These are phyloP conservation scores for Ammodramus savannarum DNA, from an alignment of 2,113 vertebrate species.

Conservation along the genomic window DNA sequence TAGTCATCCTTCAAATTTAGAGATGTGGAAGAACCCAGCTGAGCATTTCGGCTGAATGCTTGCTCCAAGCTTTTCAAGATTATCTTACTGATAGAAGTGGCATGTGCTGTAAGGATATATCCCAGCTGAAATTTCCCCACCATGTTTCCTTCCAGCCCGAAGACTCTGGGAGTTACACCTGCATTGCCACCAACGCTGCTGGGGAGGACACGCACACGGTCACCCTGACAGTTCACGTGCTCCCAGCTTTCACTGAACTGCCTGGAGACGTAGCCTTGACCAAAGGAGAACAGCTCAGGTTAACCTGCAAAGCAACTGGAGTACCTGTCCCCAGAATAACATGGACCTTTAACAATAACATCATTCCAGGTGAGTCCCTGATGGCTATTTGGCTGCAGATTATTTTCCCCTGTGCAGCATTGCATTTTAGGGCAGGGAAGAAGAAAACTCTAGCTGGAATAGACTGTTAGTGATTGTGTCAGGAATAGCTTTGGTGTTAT, in stretches of 20 bases:
- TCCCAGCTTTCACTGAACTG: slow-evolving; percentile 86
- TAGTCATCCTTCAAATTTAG: background rate
- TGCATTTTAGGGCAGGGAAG: background rate
- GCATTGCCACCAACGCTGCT: slow-evolving; percentile 81
- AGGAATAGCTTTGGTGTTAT: background rate
- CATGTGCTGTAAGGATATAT: background rate
- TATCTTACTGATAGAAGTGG: accelerated
- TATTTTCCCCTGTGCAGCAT: background rate
- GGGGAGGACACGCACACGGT: slow-evolving; percentile 81
- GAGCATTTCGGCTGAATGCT: background rate
- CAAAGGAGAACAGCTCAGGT: slow-evolving; percentile 85
- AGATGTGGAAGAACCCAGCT: background rate
- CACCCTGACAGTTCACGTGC: slow-evolving; percentile 79
- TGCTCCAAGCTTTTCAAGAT: background rate
- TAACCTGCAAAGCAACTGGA: slow-evolving; percentile 84
- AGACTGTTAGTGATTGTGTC: background rate
- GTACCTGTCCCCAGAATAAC: slow-evolving; percentile 85
- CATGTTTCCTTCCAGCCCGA: slow-evolving; percentile 70
- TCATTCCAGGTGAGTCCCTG: slow-evolving; percentile 82
- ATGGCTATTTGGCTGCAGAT: background rate
- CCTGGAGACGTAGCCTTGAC: slow-evolving; percentile 86
- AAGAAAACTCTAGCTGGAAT: background rate
- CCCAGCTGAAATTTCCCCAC: background rate
- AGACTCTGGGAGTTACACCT: slow-evolving; percentile 89
- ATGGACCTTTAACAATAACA: slow-evolving; percentile 93